phyloP scores from a whole-genome alignment of 2,113 vertebrate genomes.

The Corythornis madagascariensis region DNA sequence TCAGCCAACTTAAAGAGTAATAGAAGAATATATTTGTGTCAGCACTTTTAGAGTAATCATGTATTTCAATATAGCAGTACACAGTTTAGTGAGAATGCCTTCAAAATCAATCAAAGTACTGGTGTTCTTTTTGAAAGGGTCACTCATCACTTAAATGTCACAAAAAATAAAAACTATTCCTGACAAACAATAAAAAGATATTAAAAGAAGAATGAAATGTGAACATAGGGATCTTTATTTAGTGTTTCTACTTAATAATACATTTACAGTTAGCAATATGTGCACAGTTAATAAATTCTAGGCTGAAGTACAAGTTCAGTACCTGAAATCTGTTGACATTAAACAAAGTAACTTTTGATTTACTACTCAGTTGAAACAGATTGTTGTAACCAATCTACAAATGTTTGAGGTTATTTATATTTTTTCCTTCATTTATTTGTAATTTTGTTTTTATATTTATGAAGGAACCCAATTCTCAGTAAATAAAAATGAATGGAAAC shows the following conservation, averaged over 20 bases:
- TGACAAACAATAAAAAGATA: slow-evolving; percentile 14
- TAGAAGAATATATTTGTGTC: slow-evolving; percentile 59
- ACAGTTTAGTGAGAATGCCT: slow-evolving; percentile 67
- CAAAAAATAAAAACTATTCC: slow-evolving; percentile 45
- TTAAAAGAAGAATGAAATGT: slow-evolving; percentile 26
- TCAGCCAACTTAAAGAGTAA: slow-evolving; percentile 64
- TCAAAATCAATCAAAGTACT: slow-evolving; percentile 66
- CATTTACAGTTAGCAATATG: slow-evolving; percentile 59
- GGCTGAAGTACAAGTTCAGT: slow-evolving; percentile 22
- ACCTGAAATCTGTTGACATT: slow-evolving; percentile 29
- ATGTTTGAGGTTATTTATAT: slow-evolving; percentile 66
- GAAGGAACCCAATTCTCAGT: slow-evolving; percentile 69
- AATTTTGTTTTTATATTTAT: slow-evolving; percentile 76
- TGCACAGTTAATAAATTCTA: slow-evolving; percentile 59
- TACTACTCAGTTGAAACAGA: slow-evolving; percentile 34
- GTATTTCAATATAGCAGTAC: slow-evolving; percentile 55
- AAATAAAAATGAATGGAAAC: slow-evolving; percentile 76
- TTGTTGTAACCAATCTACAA: slow-evolving; percentile 62
- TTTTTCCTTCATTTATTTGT: slow-evolving; percentile 54
- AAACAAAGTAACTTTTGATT: slow-evolving; percentile 60
- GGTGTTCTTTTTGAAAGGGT: slow-evolving; percentile 3
- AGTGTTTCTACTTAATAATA: slow-evolving; percentile 56
- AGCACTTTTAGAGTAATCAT: slow-evolving; percentile 70
- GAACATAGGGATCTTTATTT: neutral
- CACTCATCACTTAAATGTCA: slow-evolving; percentile 12